Evolutionary conservation across 2,113 vertebrate genomes (phyloP).

Genomic region (Neotoma lepida): DNA sequence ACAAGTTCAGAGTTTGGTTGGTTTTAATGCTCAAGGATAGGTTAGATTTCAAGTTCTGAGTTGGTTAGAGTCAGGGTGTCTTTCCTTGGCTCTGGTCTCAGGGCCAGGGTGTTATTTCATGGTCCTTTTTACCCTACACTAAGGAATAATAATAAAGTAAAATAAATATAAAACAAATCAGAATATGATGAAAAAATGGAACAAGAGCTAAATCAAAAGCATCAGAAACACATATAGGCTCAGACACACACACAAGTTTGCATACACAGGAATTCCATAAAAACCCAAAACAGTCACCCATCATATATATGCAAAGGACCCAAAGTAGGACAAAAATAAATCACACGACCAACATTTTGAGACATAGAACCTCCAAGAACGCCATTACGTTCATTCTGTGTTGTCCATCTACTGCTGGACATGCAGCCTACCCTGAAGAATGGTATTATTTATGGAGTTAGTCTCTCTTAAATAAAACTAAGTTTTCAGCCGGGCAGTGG

Average conservation of each 20-base stretch:
- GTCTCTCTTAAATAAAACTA: background rate
- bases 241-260: background rate
- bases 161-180: background rate
- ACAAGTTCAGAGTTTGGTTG: no score
- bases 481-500: background rate
- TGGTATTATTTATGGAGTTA: background rate
- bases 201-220: background rate
- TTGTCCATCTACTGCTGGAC: background rate
- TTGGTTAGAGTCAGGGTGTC: no score
- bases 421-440: background rate
- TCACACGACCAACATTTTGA: background rate
- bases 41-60: no score
- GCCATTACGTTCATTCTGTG: background rate
- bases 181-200: background rate
- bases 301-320: background rate
- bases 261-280: no score
- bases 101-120: no score
- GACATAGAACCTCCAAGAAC: background rate
- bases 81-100: no score
- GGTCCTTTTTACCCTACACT: background rate
- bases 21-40: no score
- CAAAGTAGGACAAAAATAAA: background rate
- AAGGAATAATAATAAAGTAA: background rate
- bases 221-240: background rate
- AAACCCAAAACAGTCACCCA: background rate